Conservation (phyloP, 2,113 vertebrate species). For the Sylvietta virens region DNA sequence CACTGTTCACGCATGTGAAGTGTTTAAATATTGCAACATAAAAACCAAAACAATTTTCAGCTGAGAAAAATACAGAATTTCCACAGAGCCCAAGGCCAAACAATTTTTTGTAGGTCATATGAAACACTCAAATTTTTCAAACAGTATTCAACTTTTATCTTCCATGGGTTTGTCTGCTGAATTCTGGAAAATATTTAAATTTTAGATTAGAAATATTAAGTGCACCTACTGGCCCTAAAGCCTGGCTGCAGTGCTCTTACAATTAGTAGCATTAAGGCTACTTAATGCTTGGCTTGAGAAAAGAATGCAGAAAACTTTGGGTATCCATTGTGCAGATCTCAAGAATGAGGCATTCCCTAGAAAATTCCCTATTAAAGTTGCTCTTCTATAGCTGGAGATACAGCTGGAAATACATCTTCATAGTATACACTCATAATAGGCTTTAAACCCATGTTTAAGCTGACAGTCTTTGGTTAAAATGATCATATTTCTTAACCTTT, state of each 20-base stretch:
- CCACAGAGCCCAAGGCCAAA: not conserved
- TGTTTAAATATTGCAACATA: not conserved
- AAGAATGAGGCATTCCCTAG: not conserved
- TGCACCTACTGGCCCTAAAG: not conserved
- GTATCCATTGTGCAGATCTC: not conserved
- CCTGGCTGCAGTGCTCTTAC: not conserved
- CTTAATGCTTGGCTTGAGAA: not conserved
- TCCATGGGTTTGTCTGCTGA: not conserved
- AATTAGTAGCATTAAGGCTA: not conserved
- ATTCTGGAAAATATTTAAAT: not conserved
- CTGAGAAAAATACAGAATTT: not conserved
- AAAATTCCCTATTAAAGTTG: not conserved
- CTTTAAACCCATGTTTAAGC: not conserved
- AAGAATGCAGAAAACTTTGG: not conserved
- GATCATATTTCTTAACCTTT: not conserved
- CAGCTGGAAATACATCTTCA: not conserved
- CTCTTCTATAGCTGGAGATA: not conserved
- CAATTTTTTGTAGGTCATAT: not conserved
- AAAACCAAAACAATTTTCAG: not conserved
- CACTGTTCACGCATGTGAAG: not conserved
- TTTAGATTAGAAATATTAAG: not conserved
- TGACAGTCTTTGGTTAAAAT: not conserved
- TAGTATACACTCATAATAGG: not conserved
- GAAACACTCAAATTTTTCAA: not conserved
- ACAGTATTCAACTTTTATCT: not conserved